Conservation (phyloP, 2,797 vertebrate genomes). For the Hafferia zeledoni region DNA sequence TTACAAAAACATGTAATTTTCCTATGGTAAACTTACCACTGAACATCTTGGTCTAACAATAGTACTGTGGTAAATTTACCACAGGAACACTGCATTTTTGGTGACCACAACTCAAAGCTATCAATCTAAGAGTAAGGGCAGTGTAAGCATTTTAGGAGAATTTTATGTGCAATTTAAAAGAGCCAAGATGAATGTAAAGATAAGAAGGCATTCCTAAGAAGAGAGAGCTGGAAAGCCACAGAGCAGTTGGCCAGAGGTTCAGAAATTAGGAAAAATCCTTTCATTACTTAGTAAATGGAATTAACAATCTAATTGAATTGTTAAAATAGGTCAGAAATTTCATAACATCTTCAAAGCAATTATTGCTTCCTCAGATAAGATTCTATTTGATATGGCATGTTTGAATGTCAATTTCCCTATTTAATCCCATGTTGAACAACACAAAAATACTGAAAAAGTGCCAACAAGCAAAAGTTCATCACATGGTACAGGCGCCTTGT, state of each 20-base stretch:
- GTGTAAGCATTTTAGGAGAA: not conserved
- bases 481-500: not conserved
- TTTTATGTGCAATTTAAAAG: not conserved
- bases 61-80: conserved; percentile 29
- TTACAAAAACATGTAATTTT: conserved; percentile 23
- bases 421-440: not conserved
- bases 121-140: not conserved
- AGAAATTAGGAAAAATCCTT: not conserved
- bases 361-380: not conserved
- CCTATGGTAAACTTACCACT: conserved; percentile 21
- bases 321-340: not conserved
- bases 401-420: not conserved
- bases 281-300: not conserved
- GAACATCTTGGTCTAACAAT: conserved; percentile 8
- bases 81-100: not conserved
- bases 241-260: not conserved
- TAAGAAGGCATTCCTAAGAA: not conserved
- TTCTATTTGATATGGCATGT: not conserved
- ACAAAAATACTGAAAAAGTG: not conserved
- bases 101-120: not conserved
- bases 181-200: not conserved
- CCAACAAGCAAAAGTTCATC: not conserved
- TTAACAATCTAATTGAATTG: not conserved
- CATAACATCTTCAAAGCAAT: not conserved
- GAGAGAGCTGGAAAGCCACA: not conserved